Base-by-base conservation (phyloP, 2,888 invertebrate genomes). In the Junonia oenone region DNA sequence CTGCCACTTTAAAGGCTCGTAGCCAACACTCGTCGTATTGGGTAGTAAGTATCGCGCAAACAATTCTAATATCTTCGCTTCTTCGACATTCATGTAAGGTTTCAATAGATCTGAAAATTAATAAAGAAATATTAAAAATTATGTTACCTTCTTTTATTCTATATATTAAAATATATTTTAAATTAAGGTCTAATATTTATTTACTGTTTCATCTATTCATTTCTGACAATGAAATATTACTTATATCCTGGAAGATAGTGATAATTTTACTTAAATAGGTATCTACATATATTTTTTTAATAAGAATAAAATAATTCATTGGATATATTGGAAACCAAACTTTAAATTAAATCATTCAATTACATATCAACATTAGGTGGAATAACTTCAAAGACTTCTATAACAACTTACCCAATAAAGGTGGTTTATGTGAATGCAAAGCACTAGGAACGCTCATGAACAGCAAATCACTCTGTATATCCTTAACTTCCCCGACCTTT, bases 351-450 rank as follows among this genome's bases (percentile, higher is more conserved):
- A n/a, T n/a, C n/a, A n/a, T n/a, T n/a, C n/a, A n/a, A n/a, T n/a
- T 9, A 33, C 27, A 27, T 8, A 27, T 0, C 8, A 27, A 8
- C 27, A 8, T 27, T 27, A 27, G n/a, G n/a, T n/a, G 6, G 27
- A 27, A 27, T 8, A 27, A 8, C 6, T 1, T 8, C 2, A 17
- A 49, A 17, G 29, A 11, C 5, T 19, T 3, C 8, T 8, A 19
- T 15, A 22, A 17, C 15, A 47, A 57, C 75, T 88, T 90, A 93
- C 95, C 93, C 65, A 91, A 71, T 52, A 99, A 82, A 0, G 98
- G 98, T 37, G 98, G 98, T 83, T 99, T 99, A 77, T 98, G 97
- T 0, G 99, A 99, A 83, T 99, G 98, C 56, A 98, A 91, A 13
- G 96, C 94, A 84, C 98, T 98, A 0, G 99, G 98, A 17, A 97